Evolutionary conservation across 2,113 vertebrate species (phyloP), one percentile per base, ranked within the genome.

Genomic region (Oncorhynchus tshawytscha): DNA sequence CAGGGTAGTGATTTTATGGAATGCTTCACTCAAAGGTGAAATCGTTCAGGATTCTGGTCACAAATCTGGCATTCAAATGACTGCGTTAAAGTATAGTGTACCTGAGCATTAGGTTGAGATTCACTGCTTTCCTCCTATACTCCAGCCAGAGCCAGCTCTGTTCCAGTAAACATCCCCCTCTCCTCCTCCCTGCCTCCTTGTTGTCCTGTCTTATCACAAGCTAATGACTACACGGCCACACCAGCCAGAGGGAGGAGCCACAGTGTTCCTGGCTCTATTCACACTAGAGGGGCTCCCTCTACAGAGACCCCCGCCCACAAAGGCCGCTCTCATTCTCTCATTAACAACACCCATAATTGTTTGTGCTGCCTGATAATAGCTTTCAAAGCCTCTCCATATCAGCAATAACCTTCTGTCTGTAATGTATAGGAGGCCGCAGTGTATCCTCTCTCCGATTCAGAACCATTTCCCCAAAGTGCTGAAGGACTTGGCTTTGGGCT

Each of bases 341-440:
- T 95, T 95, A 95, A 94, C 91, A 91, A 88, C 87, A 83, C 78
- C 87, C 91, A 89, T 93, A 94, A 96, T 96, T 96, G 95, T 96
- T 96, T 95, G 93, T 93, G 94, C 93, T 92, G 91, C 84, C 88
- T 94, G 94, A 96, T 96, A 95, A 96, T 95, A 94, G 93, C 94
- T 93, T 85, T 95, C 93, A 93, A 94, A 94, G 93, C 93, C 93
- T 93, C 92, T 90, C 66, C 94, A 89, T 96, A 96, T 96, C 95
- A 95, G 94, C 94, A 94, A 94, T 96, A 95, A 95, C 95, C 95
- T 96, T 95, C 95, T 96, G 95, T 95, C 94, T 95, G 92, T 86
- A 90, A 90, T 94, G 90, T 93, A 92, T 92, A 90, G 49, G 59
- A 51, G 88, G 82, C 90, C 87, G 90, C 89, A 92, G 94, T 91